Evolutionary conservation across 2,888 invertebrate species (phyloP), one percentile per base, ranked within the genome.

Genomic region (Dorcus hopei): DNA sequence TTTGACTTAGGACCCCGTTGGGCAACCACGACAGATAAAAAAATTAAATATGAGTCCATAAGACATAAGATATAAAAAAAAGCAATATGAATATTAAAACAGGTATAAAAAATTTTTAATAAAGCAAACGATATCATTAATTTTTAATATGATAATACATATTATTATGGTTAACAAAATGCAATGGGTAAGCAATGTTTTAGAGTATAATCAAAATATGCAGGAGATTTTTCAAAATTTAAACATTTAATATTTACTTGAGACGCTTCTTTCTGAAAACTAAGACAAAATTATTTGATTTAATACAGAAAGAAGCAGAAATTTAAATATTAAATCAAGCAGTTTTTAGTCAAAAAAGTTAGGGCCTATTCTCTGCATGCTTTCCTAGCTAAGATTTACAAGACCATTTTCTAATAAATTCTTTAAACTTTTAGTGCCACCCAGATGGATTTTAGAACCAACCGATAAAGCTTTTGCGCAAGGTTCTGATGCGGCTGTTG

Each of bases 391-490:
- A n/a, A 16, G 23, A 6, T 8, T 19, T 49, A 40, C 57, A 47
- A 19, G 11, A 26, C 33, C 11, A 9, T 45, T 47, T 51, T 48
- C 57, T 54, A 57, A 54, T 23, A 7, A 14, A 45, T 14, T 45
- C 23, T 2, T 45, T 45, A 61, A 54, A 57, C 68, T 84, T 86
- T 83, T 86, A 95, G 95, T 95, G 74, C 95, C 95, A 72, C 95
- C 95, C 64, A 92, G 95, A 80, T 95, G 95, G 95, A 95, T 94
- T 80, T 82, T 95, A 73, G 94, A 95, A 80, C 95, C 95, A 55
- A 93, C 93, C 74, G 95, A 95, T 78, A 93, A 94, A 82, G 94
- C 95, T 72, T 95, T 95, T 81, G 94, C 95, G 67, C 94, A 95
- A 82, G 94, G 95, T 68, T 93, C 93, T 69, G 93, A 94, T 79